phyloP scores from a whole-genome alignment of 1,140 invertebrate species.

The Drosophila kohkoa region DNA sequence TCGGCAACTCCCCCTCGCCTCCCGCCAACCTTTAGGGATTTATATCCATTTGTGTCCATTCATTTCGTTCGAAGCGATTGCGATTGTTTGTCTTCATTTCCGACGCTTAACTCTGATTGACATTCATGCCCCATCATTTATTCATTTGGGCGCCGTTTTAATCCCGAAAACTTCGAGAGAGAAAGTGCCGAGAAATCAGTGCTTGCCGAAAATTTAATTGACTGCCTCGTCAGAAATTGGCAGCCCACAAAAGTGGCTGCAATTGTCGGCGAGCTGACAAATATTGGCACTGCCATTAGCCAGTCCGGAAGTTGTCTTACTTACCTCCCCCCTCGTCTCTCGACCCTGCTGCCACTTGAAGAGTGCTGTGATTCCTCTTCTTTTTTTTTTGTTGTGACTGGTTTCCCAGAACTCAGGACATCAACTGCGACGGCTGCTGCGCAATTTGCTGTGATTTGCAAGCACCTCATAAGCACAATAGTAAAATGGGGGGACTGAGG shows the following conservation, averaged over 20 bases:
- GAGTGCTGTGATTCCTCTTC: conserved; percentile 30
- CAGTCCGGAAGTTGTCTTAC: conserved; percentile 13
- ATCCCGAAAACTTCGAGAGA: conserved; percentile 35
- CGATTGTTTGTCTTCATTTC: conserved; percentile 56
- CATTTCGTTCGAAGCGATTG: conserved; percentile 39
- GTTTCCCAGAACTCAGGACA: conserved; percentile 21
- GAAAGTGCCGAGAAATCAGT: not conserved
- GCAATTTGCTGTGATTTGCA: conserved; percentile 47
- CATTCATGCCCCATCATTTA: conserved; percentile 81
- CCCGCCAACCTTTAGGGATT: conserved; percentile 15
- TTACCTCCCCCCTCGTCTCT: not conserved
- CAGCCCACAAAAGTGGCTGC: conserved; percentile 51
- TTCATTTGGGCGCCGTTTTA: conserved; percentile 69
- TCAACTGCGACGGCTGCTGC: conserved; percentile 24
- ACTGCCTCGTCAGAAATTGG: conserved; percentile 46
- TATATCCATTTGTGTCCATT: conserved; percentile 43
- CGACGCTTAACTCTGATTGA: conserved; percentile 77
- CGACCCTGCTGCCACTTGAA: not conserved
- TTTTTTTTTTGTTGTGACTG: not conserved
- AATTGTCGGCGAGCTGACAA: conserved; percentile 48
- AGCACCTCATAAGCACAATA: conserved; percentile 9
- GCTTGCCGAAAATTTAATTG: conserved; percentile 51
- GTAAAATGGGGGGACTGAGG: not conserved
- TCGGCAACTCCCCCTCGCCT: not conserved
- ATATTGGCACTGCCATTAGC: conserved; percentile 51